These are phyloP conservation scores for Pterois miles DNA, from an alignment of 2,797 vertebrate species.

Conservation along the genomic window DNA sequence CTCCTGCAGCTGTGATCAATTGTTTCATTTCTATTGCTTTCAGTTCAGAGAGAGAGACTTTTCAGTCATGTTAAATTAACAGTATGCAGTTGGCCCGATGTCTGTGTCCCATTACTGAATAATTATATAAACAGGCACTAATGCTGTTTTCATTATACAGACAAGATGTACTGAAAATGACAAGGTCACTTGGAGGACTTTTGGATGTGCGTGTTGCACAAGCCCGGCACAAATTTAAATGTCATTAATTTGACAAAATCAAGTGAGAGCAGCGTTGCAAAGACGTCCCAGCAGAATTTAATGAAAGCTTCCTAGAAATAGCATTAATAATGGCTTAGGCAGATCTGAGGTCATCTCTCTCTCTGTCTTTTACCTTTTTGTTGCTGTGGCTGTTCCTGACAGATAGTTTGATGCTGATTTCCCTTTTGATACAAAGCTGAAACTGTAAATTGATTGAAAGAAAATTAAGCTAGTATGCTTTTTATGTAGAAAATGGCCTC, in stretches of 20 bases:
- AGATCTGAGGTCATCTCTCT: constrained; percentile 31
- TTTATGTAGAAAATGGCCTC: background rate
- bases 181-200: constrained; percentile 70
- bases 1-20: constrained; percentile 32
- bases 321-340: constrained; percentile 38
- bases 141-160: constrained; percentile 23
- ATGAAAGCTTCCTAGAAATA: constrained; percentile 69
- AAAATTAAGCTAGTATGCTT: too few relatives aligned
- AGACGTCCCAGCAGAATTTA: constrained; percentile 57
- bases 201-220: constrained; percentile 13
- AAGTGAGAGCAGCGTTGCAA: constrained; percentile 54
- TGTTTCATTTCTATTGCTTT: constrained; percentile 19
- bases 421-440: background rate
- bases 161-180: constrained; percentile 19
- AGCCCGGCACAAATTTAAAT: constrained; percentile 32
- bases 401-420: constrained; percentile 4
- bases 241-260: constrained; percentile 60
- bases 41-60: constrained; percentile 14
- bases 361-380: too few relatives aligned
- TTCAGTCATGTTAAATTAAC: constrained; percentile 19
- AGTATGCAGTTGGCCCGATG: background rate
- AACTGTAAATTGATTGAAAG: background rate
- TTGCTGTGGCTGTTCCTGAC: background rate
- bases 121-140: constrained; percentile 24
- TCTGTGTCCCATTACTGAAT: constrained; percentile 11